Conservation (phyloP, 2,797 vertebrate genomes). For the Columba guinea region DNA sequence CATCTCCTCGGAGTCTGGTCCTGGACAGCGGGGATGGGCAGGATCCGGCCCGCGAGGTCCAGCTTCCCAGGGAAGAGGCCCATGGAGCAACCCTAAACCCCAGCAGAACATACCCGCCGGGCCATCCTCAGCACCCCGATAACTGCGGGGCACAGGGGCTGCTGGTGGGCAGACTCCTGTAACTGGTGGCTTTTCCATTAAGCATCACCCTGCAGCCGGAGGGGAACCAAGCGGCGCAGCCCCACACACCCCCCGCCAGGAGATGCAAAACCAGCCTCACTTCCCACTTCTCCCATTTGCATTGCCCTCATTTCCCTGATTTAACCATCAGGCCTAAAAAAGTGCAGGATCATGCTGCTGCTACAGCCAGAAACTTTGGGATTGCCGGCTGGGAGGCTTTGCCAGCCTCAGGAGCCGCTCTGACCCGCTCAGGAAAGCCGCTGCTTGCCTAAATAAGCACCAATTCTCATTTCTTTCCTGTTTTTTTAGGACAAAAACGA, state of each 20-base stretch:
- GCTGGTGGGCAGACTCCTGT: background rate
- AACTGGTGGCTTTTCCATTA: background rate
- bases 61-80: background rate
- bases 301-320: background rate
- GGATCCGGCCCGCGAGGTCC: background rate
- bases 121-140: background rate
- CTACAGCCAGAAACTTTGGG: background rate
- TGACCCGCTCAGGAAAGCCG: background rate
- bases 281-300: background rate
- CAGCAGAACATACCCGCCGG: rapidly evolving
- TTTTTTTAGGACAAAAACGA: background rate
- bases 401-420: rapidly evolving
- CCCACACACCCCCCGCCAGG: background rate
- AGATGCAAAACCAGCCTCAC: background rate
- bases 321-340: background rate
- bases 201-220: background rate
- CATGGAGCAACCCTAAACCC: rapidly evolving
- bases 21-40: background rate
- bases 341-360: slow-evolving; percentile 21
- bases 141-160: rapidly evolving
- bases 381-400: background rate
- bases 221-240: background rate
- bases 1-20: background rate
- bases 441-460: background rate
- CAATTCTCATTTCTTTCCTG: too few relatives aligned